A percentile compares a stretch with the other conserved stretches of the same genome.
These are phyloP conservation scores for Selenia dentaria DNA, from an alignment of 2,888 invertebrate species.

Conservation along the genomic window DNA sequence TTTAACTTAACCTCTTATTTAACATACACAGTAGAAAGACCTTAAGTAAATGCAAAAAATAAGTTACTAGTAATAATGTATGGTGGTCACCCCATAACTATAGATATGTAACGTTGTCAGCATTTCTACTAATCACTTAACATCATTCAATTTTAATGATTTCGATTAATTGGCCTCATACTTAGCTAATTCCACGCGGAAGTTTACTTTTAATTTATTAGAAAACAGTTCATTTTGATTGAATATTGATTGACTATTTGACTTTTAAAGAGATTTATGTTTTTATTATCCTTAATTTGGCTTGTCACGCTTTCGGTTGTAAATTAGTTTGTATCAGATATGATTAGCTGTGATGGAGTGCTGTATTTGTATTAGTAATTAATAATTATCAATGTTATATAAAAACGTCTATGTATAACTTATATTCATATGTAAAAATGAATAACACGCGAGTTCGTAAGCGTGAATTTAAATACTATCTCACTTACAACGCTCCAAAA, in stretches of 20 bases:
- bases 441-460: too few relatives aligned
- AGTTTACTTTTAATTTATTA: slow-evolving; percentile 28
- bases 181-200: slow-evolving; percentile 23
- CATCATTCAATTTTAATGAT: slow-evolving; percentile 11
- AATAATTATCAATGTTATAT: neutral
- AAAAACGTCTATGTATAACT: too few relatives aligned
- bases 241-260: slow-evolving; percentile 31
- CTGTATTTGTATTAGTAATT: slow-evolving; percentile 4
- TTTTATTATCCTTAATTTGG: slow-evolving; percentile 26
- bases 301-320: slow-evolving; percentile 21
- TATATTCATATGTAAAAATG: too few relatives aligned
- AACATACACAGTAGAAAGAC: too few relatives aligned
- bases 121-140: slow-evolving; percentile 12
- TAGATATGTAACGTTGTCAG: neutral
- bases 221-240: slow-evolving; percentile 26
- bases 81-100: too few relatives aligned
- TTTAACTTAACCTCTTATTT: too few relatives aligned
- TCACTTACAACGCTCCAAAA: too few relatives aligned
- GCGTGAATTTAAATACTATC: too few relatives aligned
- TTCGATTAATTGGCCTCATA: slow-evolving; percentile 25
- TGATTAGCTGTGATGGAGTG: neutral
- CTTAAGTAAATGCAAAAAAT: too few relatives aligned
- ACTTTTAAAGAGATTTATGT: slow-evolving; percentile 26
- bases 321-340: slow-evolving; percentile 9
- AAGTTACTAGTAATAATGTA: too few relatives aligned